A percentile compares a stretch with the other conserved stretches of the same genome.
Conservation (phyloP, 2,888 invertebrate genomes). For the Mesochorus sp. region DNA sequence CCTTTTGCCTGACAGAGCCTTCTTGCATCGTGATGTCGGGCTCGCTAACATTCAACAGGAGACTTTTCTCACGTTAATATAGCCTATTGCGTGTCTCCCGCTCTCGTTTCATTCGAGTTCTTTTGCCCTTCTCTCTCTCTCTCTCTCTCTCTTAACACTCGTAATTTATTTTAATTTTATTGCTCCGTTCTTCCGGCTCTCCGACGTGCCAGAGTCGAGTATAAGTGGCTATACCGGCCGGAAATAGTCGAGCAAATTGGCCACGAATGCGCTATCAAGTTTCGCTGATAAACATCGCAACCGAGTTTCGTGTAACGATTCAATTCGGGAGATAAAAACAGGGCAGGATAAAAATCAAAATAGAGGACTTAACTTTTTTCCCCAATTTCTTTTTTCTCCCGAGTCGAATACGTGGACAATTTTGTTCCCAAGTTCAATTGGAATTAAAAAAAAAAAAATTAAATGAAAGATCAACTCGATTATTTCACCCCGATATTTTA, state of each 20-base stretch:
- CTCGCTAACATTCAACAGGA: conserved; percentile 52
- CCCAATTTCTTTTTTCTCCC: too few relatives aligned
- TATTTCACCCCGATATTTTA: neutral
- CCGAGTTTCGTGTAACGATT: too few relatives aligned
- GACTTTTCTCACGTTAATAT: conserved; percentile 55
- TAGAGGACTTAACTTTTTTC: too few relatives aligned
- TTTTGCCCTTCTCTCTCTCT: neutral
- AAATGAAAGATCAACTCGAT: neutral
- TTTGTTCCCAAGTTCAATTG: too few relatives aligned
- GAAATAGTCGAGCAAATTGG: neutral
- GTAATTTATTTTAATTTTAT: conserved; percentile 16
- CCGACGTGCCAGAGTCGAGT: neutral
- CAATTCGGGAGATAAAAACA: too few relatives aligned
- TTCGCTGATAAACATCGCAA: neutral
- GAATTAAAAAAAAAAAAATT: neutral
- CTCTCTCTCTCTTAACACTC: neutral
- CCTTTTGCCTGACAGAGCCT: conserved; percentile 16
- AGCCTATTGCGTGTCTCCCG: conserved; percentile 42
- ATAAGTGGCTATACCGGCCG: neutral
- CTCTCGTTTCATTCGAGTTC: neutral
- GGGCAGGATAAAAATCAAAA: too few relatives aligned
- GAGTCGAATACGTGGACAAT: too few relatives aligned
- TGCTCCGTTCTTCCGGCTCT: neutral
- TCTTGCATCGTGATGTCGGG: neutral
- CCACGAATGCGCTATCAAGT: neutral